Percentiles rank a stretch among this genome's conserved stretches.
These are phyloP conservation scores for Trichonephila clavata DNA, from an alignment of 1,140 invertebrate genomes.

Conservation along the genomic window DNA sequence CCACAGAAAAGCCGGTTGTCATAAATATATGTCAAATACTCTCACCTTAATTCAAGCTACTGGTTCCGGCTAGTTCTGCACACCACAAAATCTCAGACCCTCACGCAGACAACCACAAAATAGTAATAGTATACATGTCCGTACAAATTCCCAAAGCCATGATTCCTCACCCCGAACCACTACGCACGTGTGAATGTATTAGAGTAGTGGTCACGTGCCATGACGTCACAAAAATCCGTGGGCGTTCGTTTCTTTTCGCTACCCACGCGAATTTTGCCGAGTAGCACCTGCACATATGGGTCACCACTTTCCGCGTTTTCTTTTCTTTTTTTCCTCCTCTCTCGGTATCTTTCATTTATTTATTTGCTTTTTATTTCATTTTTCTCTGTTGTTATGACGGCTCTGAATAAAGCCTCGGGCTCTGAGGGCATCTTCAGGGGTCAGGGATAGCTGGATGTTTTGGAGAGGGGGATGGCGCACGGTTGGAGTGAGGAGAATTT, in stretches of 20 bases:
- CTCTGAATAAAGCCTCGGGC: not conserved
- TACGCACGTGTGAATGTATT: conserved; percentile 62
- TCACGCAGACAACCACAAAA: not conserved
- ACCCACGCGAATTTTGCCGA: conserved; percentile 38
- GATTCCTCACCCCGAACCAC: conserved; percentile 12
- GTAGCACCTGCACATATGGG: conserved; percentile 76
- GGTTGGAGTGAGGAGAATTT: not conserved
- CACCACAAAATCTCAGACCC: conserved; percentile 32
- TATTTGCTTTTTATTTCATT: not conserved
- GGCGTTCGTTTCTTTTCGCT: conserved; percentile 57
- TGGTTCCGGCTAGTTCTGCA: not conserved
- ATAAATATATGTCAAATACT: conserved; percentile 19
- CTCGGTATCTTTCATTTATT: not conserved
- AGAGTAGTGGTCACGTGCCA: conserved; percentile 61
- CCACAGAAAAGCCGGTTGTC: not conserved
- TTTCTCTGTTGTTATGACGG: conserved; percentile 66
- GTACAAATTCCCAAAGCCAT: conserved; percentile 45
- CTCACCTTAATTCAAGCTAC: not conserved
- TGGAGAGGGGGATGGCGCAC: not conserved
- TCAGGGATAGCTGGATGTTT: conserved; percentile 64
- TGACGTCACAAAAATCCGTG: conserved; percentile 64
- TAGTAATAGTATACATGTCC: conserved; percentile 29
- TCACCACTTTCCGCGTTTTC: conserved; percentile 73
- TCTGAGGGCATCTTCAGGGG: conserved; percentile 47
- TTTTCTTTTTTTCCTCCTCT: conserved; percentile 27